phyloP scores from a whole-genome alignment of 2,888 invertebrate species.

The Euplexia lucipara region DNA sequence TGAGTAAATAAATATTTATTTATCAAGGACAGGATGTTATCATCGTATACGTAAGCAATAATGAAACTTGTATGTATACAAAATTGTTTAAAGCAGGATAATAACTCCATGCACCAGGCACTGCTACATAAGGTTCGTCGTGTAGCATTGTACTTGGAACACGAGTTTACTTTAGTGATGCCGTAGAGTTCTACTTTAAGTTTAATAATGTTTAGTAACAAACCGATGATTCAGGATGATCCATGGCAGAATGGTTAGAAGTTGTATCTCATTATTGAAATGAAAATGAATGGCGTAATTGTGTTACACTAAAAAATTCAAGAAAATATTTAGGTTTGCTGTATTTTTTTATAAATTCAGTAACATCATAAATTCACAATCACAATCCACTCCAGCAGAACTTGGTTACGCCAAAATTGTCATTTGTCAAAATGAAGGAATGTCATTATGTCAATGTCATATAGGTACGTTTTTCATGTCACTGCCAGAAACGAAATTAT shows the following conservation, averaged over 20 bases:
- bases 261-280: conserved; percentile 50
- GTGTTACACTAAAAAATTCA: neutral
- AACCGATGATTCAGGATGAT: conserved; percentile 63
- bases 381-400: conserved; percentile 6
- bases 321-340: conserved; percentile 17
- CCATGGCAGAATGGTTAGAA: conserved; percentile 54
- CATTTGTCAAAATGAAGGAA: conserved; percentile 21
- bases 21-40: conserved; percentile 43
- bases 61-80: conserved; percentile 10
- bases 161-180: conserved; percentile 2
- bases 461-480: neutral
- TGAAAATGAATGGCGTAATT: neutral
- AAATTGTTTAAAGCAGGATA: conserved; percentile 1
- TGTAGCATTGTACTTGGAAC: conserved; percentile 7
- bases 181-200: neutral
- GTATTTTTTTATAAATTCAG: conserved; percentile 15
- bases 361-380: conserved; percentile 19
- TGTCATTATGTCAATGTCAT: conserved; percentile 34
- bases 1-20: conserved; percentile 13
- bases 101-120: conserved; percentile 2
- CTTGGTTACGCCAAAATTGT: no score
- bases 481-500: conserved; percentile 14
- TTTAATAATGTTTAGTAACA: conserved; percentile 37
- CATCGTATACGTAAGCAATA: conserved; percentile 43
- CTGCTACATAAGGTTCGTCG: neutral